phyloP scores from a whole-genome alignment of 2,888 invertebrate species.

The Monoplex corrugatus region DNA sequence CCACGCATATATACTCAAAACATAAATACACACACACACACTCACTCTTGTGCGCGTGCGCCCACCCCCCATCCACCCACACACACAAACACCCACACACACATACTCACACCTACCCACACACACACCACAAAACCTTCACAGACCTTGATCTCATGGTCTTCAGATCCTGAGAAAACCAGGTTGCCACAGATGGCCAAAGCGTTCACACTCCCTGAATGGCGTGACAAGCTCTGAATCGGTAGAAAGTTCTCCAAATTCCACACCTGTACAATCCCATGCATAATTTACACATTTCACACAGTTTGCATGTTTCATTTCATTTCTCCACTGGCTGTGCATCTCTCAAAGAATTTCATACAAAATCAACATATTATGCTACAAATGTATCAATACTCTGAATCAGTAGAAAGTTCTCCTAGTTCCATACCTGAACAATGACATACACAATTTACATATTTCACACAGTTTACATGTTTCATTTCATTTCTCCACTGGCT shows the following conservation, averaged over 20 bases:
- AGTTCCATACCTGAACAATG: too few relatives aligned
- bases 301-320: too few relatives aligned
- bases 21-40: slow-evolving; percentile 5
- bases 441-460: too few relatives aligned
- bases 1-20: neutral
- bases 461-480: too few relatives aligned
- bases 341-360: too few relatives aligned
- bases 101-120: neutral
- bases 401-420: too few relatives aligned
- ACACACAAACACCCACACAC: slow-evolving; percentile 3
- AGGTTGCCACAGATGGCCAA: slow-evolving; percentile 72
- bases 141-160: slow-evolving; percentile 78
- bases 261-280: slow-evolving; percentile 71
- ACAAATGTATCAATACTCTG: too few relatives aligned
- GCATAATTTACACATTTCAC: too few relatives aligned
- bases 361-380: too few relatives aligned
- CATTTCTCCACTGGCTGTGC: too few relatives aligned
- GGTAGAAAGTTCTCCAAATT: slow-evolving; percentile 79
- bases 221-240: slow-evolving; percentile 75
- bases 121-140: neutral
- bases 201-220: slow-evolving; percentile 76
- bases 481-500: too few relatives aligned
- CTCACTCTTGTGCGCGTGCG: neutral
- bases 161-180: slow-evolving; percentile 77
- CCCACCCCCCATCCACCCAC: neutral